Conservation (phyloP, 2,888 invertebrate genomes). For the Sarcophaga carnaria region DNA sequence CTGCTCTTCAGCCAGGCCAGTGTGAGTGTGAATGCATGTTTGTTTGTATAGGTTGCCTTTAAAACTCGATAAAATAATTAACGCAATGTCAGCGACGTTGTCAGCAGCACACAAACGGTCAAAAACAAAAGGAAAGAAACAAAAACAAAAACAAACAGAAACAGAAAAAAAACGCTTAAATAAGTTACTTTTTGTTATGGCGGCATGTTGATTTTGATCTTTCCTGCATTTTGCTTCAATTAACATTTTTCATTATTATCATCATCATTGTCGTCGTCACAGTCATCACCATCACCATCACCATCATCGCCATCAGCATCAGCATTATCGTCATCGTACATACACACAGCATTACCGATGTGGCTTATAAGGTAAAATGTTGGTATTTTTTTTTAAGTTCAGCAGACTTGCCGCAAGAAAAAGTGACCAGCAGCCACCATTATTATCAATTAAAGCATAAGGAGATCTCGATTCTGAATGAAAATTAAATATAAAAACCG, state of each 20-base stretch:
- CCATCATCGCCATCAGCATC: neutral
- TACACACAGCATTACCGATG: conserved; percentile 11
- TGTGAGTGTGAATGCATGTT: neutral
- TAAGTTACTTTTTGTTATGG: conserved; percentile 50
- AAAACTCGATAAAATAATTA: conserved; percentile 69
- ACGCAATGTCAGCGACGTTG: conserved; percentile 68
- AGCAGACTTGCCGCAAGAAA: no score
- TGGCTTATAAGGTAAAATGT: conserved; percentile 50
- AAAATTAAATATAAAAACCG: conserved; percentile 47
- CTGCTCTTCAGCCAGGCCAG: neutral
- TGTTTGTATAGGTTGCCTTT: conserved; percentile 46
- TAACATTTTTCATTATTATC: conserved; percentile 70
- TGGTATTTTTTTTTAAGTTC: conserved; percentile 10
- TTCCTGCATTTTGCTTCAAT: conserved; percentile 69
- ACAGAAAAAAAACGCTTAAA: conserved; percentile 6
- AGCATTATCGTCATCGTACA: conserved; percentile 12
- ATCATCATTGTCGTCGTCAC: conserved; percentile 62
- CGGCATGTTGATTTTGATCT: conserved; percentile 70
- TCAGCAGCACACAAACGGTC: conserved; percentile 25
- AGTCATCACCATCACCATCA: conserved; percentile 52
- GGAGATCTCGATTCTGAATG: conserved; percentile 8
- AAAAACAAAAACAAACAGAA: neutral
- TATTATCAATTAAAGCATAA: conserved; percentile 16
- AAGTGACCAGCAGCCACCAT: neutral
- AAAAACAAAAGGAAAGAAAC: conserved; percentile 11